Evolutionary conservation across 1,140 invertebrate species (phyloP).

Genomic region (Acromyrmex charruanus): DNA sequence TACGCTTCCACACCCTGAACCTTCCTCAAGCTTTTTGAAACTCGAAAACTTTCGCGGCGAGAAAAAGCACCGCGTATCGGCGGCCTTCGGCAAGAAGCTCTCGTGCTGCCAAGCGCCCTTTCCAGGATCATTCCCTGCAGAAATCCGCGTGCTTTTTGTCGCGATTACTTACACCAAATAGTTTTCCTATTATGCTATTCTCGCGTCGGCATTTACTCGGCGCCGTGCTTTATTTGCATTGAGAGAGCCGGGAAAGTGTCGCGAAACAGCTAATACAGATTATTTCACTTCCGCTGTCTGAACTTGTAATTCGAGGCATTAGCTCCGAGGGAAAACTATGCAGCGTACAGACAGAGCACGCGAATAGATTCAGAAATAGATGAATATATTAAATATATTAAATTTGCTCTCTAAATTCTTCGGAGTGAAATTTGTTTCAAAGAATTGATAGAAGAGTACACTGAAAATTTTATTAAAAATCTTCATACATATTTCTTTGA

Average conservation of each 20-base stretch:
- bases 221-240: constrained; percentile 41
- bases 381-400: background rate
- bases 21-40: constrained; percentile 71
- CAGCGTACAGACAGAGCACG: background rate
- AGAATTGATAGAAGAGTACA: too few relatives aligned
- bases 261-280: constrained; percentile 48
- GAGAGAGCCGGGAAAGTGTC: background rate
- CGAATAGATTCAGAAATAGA: background rate
- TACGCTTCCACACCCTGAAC: constrained; percentile 62
- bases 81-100: constrained; percentile 64
- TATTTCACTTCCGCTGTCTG: constrained; percentile 24
- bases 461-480: too few relatives aligned
- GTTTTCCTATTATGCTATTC: constrained; percentile 69
- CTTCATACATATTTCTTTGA: too few relatives aligned
- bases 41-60: constrained; percentile 73
- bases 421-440: background rate
- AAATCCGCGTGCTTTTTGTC: constrained; percentile 65
- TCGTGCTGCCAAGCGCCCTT: constrained; percentile 59
- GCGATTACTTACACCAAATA: constrained; percentile 70
- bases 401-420: background rate
- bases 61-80: constrained; percentile 70
- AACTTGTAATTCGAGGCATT: constrained; percentile 8
- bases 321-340: background rate
- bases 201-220: constrained; percentile 52
- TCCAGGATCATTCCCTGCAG: constrained; percentile 67